These are phyloP conservation scores for Physeter macrocephalus DNA, from an alignment of 2,113 vertebrate genomes.

Conservation along the genomic window DNA sequence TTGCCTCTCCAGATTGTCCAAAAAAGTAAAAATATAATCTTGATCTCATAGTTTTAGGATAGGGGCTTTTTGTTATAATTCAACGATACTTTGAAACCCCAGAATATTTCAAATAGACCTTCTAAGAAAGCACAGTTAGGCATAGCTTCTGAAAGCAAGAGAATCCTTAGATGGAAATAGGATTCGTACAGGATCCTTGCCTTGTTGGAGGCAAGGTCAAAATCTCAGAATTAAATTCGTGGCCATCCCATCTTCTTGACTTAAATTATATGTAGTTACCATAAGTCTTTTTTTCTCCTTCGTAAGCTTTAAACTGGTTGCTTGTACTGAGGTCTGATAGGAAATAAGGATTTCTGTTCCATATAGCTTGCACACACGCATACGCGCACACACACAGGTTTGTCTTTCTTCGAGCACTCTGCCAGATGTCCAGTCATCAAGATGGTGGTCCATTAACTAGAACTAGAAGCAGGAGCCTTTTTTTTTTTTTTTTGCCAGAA, in stretches of 20 bases:
- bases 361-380: not conserved
- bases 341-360: not conserved
- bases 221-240: not conserved
- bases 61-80: not conserved
- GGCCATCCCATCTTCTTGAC: not conserved
- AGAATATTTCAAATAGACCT: not conserved
- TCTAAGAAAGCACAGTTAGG: not conserved
- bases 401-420: not conserved
- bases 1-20: not conserved
- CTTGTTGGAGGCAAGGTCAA: not conserved
- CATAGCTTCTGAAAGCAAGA: not conserved
- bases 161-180: not conserved
- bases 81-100: not conserved
- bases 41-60: not conserved
- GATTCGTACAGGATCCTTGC: not conserved
- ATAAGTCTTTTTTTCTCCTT: not conserved
- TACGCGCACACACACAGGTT: fast-evolving
- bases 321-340: not conserved
- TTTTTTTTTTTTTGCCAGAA: not conserved
- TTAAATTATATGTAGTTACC: not conserved
- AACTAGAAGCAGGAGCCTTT: not conserved
- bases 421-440: not conserved
- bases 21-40: not conserved
- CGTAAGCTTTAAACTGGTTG: not conserved
- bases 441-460: not conserved